Percentiles rank a stretch among this genome's conserved stretches.
phyloP scores from a whole-genome alignment of 2,113 vertebrate species.

The Podarcis cretensis region DNA sequence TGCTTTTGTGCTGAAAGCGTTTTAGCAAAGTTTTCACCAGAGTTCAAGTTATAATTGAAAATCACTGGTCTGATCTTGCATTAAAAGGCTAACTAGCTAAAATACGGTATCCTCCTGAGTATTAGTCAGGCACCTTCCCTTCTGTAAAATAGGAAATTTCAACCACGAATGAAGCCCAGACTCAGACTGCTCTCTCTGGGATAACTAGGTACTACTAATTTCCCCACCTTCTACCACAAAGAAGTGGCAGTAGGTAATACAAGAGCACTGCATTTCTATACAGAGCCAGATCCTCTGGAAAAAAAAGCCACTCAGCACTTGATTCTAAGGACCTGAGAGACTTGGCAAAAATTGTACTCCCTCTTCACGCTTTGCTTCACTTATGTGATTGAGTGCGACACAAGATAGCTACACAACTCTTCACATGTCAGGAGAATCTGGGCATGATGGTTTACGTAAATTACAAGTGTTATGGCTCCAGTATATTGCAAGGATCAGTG shows the following conservation, averaged over 20 bases:
- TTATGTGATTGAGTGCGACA: slow-evolving; percentile 30
- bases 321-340: slow-evolving; percentile 20
- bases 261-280: neutral
- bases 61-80: neutral
- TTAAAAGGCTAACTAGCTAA: neutral
- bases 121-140: neutral
- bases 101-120: neutral
- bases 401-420: slow-evolving; percentile 48
- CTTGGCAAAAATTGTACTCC: slow-evolving; percentile 26
- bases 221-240: neutral
- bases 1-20: neutral
- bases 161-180: neutral
- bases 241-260: neutral
- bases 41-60: neutral
- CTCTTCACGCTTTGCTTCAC: slow-evolving; percentile 38
- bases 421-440: slow-evolving; percentile 51
- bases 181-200: neutral
- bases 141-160: neutral
- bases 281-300: neutral
- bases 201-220: neutral
- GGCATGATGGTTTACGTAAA: slow-evolving; percentile 62
- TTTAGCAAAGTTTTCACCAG: neutral
- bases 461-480: slow-evolving; percentile 42
- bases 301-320: slow-evolving; percentile 16
- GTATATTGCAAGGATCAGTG: slow-evolving; percentile 57